Percentiles rank a stretch among this genome's conserved stretches.
These are phyloP conservation scores for Osmerus eperlanus DNA, from an alignment of 2,113 vertebrate species.

Conservation along the genomic window DNA sequence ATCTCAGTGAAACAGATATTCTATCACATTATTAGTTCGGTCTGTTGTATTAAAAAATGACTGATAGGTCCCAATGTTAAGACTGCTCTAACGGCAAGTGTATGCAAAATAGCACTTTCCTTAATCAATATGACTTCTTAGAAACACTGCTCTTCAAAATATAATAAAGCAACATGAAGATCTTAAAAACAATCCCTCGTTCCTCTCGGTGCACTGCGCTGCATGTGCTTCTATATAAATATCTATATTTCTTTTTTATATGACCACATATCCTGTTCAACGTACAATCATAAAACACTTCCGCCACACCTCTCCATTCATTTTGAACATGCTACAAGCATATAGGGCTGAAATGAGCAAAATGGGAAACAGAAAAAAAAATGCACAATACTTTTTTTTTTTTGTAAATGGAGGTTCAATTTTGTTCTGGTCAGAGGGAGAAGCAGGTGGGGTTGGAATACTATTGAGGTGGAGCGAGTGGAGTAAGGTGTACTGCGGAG, in stretches of 20 bases:
- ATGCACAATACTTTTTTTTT: constrained; percentile 50
- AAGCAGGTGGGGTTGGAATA: constrained; percentile 35
- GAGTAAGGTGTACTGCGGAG: constrained; percentile 33
- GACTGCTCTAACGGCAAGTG: constrained; percentile 41
- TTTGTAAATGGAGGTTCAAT: constrained; percentile 32
- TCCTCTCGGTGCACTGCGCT: constrained; percentile 50
- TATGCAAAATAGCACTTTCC: constrained; percentile 70
- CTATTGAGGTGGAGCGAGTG: constrained; percentile 37
- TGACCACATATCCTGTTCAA: constrained; percentile 50
- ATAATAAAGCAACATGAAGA: constrained; percentile 56
- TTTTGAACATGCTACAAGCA: constrained; percentile 40
- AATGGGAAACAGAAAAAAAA: constrained; percentile 40
- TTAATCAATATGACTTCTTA: constrained; percentile 53
- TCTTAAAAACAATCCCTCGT: constrained; percentile 71
- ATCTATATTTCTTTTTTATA: constrained; percentile 65
- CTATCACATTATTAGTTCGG: constrained; percentile 38
- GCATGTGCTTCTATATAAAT: constrained; percentile 67
- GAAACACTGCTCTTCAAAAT: constrained; percentile 27
- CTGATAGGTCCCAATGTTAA: constrained; percentile 48
- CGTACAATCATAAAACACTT: constrained; percentile 52
- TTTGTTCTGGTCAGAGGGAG: constrained; percentile 38
- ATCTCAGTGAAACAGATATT: constrained; percentile 11
- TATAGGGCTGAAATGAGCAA: constrained; percentile 39
- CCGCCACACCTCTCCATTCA: constrained; percentile 45
- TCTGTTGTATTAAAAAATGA: constrained; percentile 7